Percentiles rank a stretch among this genome's conserved stretches.
phyloP scores from a whole-genome alignment of 2,797 vertebrate species.

The Coccyzus lansbergi region DNA sequence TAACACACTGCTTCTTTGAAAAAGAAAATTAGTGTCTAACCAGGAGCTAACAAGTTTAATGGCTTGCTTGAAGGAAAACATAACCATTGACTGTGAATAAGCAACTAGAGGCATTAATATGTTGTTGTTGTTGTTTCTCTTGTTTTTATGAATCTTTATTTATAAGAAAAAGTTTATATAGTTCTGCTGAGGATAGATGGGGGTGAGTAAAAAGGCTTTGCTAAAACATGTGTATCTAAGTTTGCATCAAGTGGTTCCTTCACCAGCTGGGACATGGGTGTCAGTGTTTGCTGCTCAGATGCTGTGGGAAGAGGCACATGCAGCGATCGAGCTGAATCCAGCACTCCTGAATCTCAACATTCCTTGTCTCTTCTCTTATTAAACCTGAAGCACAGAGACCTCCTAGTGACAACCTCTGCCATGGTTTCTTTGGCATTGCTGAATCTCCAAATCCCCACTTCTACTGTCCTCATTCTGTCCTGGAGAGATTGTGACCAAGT shows the following conservation, averaged over 20 bases:
- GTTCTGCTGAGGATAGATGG: neutral
- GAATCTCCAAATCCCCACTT: neutral
- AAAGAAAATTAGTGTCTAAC: slow-evolving; percentile 66
- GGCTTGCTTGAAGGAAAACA: slow-evolving; percentile 65
- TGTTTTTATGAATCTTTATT: neutral
- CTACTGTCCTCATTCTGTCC: neutral
- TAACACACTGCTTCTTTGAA: slow-evolving; percentile 44
- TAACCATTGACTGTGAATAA: slow-evolving; percentile 57
- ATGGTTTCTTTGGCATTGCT: neutral
- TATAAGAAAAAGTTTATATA: neutral
- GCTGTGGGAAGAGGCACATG: fast-evolving
- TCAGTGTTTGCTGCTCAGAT: neutral
- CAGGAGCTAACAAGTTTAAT: slow-evolving; percentile 72
- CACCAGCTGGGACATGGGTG: fast-evolving
- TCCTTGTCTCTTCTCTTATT: neutral
- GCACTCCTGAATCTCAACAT: fast-evolving
- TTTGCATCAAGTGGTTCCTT: neutral
- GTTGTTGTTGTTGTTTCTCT: neutral
- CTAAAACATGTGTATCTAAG: neutral
- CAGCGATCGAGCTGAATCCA: fast-evolving
- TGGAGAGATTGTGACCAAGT: neutral
- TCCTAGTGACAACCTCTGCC: neutral
- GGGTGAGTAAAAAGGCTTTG: neutral
- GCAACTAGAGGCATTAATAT: slow-evolving; percentile 40
- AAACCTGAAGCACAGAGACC: neutral